Evolutionary conservation across 2,797 vertebrate species (phyloP), one percentile per base, ranked within the genome.

Genomic region (Macroramphosus scolopax): DNA sequence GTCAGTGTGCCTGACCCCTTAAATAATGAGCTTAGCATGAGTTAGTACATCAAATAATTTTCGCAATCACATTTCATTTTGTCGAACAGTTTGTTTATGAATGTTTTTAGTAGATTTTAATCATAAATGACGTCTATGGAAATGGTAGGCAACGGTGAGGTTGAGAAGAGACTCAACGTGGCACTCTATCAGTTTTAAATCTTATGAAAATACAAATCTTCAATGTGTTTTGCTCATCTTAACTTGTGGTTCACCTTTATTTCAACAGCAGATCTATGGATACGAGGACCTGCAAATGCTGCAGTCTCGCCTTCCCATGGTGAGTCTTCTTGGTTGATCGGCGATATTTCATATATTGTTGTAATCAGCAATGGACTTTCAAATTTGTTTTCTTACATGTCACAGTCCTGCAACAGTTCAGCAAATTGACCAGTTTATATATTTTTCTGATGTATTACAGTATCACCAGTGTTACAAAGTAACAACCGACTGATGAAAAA

Each of bases 251-350:
- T 22, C 39, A 1, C 49, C 25, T 58, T 84, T 31, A 34, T 84
- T 58, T 88, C 55, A 71, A 75, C 84, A 91, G 85, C 93, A 96
- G 89, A 96, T 98, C 75, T 98, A 98, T 50, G 94, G 96, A 76
- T 98, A 96, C 29, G 96, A 98, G 29, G 96, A 98, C 55, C 87
- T 98, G 63, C 96, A 98, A 79, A 94, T 98, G 93, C 89, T 98
- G 70, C 96, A 97, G 56, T 95, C 96, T 30, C 90, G 95, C 47
- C 87, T 98, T 56, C 96, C 95, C n/a, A 81, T 98, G 92, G 96
- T 98, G 76, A 92, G 93, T 89, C 17, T 18, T 1, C 43, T 12
- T 25, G 6, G 0, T 2, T 13, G 29, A 30, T 8, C 4, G 12
- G 12, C n/a, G 8, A 3, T 32, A 15, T 32, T 47, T 20, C 0